Base-by-base conservation (phyloP, 1,140 invertebrate species). In the Catajapyx aquilonaris region DNA sequence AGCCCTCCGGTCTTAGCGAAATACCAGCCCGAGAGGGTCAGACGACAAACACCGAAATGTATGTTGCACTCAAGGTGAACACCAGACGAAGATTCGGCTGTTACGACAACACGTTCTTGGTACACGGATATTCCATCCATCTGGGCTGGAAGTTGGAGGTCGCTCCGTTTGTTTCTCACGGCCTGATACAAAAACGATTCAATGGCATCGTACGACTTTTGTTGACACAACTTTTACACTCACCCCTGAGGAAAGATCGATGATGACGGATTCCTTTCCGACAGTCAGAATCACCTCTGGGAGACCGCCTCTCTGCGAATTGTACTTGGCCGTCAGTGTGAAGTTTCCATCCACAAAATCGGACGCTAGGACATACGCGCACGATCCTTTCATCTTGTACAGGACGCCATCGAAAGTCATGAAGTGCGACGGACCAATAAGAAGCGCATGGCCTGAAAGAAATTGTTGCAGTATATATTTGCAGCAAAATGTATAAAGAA, bases 1-100 rank as follows among this genome's bases (percentile, higher is more conserved):
- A 95, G 55, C 2, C 88, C 88, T 1, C 76, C 83, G 0, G 81
- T 76, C 45, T 77, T 81, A 2, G 77, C 81, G 50, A 76, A 87
- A 58, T 85, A 84, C 73, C 69, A 81, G 17, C 75, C 81, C 66
- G 48, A 56, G 5, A 66, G 39, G 38, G 60, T 55, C 3, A 66
- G 38, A 0, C 51, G 54, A 39, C 65, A 67, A 2, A 62, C 41
- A 34, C 64, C 47, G 36, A 58, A 64, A 41, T 73, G 69, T 13
- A 72, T 54, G 45, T 76, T 75, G 44, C 73, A 76, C 41, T 69
- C 57, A 2, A 76, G 42, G 13, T 46, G 57, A 38, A 73, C 66
- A 34, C 69, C 69, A 4, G 57, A 45, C 7, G 57, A 53, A 4
- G 62, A 65, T 31, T 62, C 55, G 2, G 74, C 57, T 0, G 51